Percentiles rank a stretch among this genome's conserved stretches.
Evolutionary conservation across 2,797 vertebrate genomes (phyloP).

Genomic region (Bovichtus diacanthus): DNA sequence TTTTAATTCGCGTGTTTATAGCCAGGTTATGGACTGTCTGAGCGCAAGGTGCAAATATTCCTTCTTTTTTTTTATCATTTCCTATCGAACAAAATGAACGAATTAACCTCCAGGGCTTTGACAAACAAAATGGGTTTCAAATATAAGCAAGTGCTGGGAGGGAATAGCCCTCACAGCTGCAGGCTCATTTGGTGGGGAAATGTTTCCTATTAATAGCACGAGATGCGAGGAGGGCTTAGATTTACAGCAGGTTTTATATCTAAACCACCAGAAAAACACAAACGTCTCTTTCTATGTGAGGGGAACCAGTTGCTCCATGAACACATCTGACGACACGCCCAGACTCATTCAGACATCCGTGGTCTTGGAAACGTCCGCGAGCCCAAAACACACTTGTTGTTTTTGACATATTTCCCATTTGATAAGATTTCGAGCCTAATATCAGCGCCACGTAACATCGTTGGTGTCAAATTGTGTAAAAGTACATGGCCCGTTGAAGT

Average conservation of each 20-base stretch:
- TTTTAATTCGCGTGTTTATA: not conserved
- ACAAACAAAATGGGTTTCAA: not conserved
- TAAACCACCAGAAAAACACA: not conserved
- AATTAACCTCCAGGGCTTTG: slow-evolving; percentile 16
- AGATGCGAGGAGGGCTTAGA: not conserved
- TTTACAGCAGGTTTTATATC: not conserved
- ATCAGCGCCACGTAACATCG: rapidly evolving
- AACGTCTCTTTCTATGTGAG: slow-evolving; percentile 36
- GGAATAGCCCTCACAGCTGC: not conserved
- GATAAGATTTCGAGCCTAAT: not conserved
- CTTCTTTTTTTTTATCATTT: too few species aligned
- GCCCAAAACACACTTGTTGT: not conserved
- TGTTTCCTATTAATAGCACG: not conserved
- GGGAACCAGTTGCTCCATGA: slow-evolving; percentile 2
- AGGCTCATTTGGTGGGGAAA: slow-evolving; percentile 4
- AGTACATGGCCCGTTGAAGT: not conserved
- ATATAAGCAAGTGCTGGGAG: not conserved
- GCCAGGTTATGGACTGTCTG: too few species aligned
- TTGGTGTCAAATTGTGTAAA: not conserved
- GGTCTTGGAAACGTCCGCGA: not conserved
- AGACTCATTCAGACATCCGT: slow-evolving; percentile 48
- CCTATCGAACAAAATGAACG: not conserved
- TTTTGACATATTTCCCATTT: not conserved
- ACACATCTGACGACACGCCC: slow-evolving; percentile 81
- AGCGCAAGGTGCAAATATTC: not conserved